Evolutionary conservation across 2,797 vertebrate genomes (phyloP).

Genomic region (Sylvilagus floridanus): DNA sequence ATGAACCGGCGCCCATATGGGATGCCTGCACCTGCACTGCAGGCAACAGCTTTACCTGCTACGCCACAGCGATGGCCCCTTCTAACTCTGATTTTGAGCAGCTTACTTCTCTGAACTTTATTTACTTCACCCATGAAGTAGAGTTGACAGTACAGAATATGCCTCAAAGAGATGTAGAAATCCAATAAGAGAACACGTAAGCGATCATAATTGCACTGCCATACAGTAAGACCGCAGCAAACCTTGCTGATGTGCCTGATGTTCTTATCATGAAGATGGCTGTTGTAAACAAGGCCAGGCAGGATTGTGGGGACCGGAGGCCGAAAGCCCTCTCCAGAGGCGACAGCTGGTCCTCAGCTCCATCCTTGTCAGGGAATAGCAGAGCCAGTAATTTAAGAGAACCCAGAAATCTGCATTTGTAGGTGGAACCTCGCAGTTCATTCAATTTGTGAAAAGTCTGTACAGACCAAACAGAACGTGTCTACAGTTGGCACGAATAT

Average conservation of each 20-base stretch:
- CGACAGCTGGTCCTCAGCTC: neutral
- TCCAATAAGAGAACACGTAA: neutral
- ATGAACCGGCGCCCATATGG: too few relatives aligned
- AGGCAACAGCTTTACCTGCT: too few relatives aligned
- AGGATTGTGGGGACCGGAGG: neutral
- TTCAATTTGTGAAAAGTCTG: neutral
- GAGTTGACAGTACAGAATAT: neutral
- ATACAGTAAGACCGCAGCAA: neutral
- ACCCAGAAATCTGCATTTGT: slow-evolving; percentile 6
- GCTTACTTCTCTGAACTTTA: slow-evolving; percentile 4
- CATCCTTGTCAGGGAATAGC: neutral
- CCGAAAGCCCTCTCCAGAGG: neutral
- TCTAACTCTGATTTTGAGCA: neutral
- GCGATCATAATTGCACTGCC: neutral
- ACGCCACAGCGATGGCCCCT: too few relatives aligned
- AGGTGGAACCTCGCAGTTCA: neutral
- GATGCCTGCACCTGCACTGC: too few relatives aligned
- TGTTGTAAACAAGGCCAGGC: neutral
- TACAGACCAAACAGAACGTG: neutral
- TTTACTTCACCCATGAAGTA: neutral
- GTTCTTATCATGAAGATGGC: neutral
- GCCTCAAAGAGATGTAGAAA: neutral
- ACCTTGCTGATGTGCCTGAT: neutral
- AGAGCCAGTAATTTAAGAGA: slow-evolving; percentile 38
- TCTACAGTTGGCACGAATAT: neutral